Percentiles rank a stretch among this genome's conserved stretches.
phyloP scores from a whole-genome alignment of 1,140 invertebrate genomes.

The Apis dorsata region DNA sequence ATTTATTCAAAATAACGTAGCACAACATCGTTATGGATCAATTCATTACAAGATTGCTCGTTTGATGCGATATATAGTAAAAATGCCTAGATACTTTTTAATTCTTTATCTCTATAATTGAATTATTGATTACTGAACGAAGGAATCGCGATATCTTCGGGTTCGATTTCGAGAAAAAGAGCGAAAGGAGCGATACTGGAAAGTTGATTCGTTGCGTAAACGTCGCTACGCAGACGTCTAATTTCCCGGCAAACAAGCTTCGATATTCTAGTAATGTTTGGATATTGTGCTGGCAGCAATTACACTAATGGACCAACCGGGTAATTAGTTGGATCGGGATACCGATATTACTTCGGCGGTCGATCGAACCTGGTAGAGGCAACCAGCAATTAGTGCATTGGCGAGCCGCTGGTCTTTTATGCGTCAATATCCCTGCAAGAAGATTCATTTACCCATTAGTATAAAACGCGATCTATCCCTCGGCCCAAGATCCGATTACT shows the following conservation, averaged over 20 bases:
- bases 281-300: constrained; percentile 45
- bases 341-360: constrained; percentile 37
- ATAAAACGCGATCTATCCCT: constrained; percentile 13
- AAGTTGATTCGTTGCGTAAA: constrained; percentile 2
- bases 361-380: constrained; percentile 22
- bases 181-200: background rate
- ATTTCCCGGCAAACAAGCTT: constrained; percentile 28
- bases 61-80: too few relatives aligned
- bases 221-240: constrained; percentile 12
- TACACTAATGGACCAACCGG: constrained; percentile 43
- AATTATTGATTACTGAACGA: too few relatives aligned
- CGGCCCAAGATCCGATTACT: constrained; percentile 3
- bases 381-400: constrained; percentile 42
- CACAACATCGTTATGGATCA: too few relatives aligned
- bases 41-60: too few relatives aligned
- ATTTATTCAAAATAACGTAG: too few relatives aligned
- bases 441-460: constrained; percentile 42
- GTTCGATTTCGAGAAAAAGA: too few relatives aligned
- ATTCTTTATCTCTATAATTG: too few relatives aligned
- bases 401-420: constrained; percentile 25
- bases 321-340: constrained; percentile 47
- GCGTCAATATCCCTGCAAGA: constrained; percentile 27
- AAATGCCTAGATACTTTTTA: too few relatives aligned
- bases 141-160: too few relatives aligned
- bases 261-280: constrained; percentile 45